Conservation (phyloP, 2,888 invertebrate genomes). For the Tipula vernalis region DNA sequence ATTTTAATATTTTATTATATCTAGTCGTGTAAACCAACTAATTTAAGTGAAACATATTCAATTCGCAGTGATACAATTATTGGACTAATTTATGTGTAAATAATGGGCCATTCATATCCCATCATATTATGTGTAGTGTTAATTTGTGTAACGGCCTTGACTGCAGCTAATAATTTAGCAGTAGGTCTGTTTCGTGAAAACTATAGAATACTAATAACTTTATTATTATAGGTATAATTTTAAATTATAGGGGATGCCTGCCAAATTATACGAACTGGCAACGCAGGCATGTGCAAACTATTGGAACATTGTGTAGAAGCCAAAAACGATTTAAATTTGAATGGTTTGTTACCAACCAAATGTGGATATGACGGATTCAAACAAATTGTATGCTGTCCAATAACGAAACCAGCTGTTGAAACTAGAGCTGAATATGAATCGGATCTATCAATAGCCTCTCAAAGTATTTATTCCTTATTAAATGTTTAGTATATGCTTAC, state of each 20-base stretch:
- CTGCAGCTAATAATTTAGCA: not conserved
- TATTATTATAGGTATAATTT: not conserved
- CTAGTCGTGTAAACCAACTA: too few relatives aligned
- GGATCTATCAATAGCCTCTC: not conserved
- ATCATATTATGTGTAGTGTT: too few relatives aligned
- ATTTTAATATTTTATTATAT: too few relatives aligned
- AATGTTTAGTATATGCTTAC: not conserved
- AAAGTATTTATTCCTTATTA: not conserved
- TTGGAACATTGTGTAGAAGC: not conserved
- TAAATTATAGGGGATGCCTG: not conserved
- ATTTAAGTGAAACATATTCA: too few relatives aligned
- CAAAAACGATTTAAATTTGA: not conserved
- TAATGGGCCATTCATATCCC: too few relatives aligned
- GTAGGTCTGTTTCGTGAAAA: not conserved
- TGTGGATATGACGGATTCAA: not conserved
- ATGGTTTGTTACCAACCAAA: not conserved
- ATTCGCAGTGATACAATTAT: too few relatives aligned
- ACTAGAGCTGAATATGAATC: too few relatives aligned
- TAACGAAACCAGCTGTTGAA: not conserved
- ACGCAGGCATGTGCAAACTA: not conserved
- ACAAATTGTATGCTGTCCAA: not conserved
- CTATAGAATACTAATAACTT: not conserved
- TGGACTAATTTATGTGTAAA: too few relatives aligned
- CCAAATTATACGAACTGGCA: not conserved
- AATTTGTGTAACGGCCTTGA: too few relatives aligned